A percentile compares a stretch with the other conserved stretches of the same genome.
phyloP scores from a whole-genome alignment of 2,113 vertebrate genomes.

The Alligator sinensis region DNA sequence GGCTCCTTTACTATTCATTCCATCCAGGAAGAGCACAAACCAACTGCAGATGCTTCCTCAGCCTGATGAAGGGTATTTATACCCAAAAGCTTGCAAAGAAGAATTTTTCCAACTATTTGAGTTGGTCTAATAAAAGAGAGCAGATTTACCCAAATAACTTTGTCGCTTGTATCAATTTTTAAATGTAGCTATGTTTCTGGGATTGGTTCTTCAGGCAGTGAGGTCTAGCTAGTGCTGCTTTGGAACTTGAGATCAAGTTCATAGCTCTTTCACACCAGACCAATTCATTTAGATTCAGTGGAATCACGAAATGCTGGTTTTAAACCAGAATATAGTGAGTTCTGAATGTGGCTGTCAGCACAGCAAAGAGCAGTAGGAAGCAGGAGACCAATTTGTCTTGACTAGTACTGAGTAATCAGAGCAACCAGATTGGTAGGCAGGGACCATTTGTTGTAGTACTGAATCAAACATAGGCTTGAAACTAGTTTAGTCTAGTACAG shows the following conservation, averaged over 20 bases:
- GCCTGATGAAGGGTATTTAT: no score
- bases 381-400: background rate
- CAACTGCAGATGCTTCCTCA: no score
- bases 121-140: no score
- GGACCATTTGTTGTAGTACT: background rate
- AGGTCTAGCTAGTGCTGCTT: background rate
- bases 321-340: background rate
- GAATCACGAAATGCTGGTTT: no score
- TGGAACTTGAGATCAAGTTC: no score
- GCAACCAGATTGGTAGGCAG: background rate
- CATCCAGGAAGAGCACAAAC: no score
- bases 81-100: no score
- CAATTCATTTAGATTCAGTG: no score
- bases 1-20: no score
- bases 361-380: background rate
- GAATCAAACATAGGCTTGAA: background rate
- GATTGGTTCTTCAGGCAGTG: background rate
- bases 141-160: no score
- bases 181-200: fast-evolving
- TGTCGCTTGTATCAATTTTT: background rate
- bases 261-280: no score
- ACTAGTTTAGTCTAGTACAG: background rate
- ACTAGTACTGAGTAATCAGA: background rate
- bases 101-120: no score
- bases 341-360: background rate